Conservation (phyloP, 1,140 invertebrate species). For the Reticulitermes speratus region DNA sequence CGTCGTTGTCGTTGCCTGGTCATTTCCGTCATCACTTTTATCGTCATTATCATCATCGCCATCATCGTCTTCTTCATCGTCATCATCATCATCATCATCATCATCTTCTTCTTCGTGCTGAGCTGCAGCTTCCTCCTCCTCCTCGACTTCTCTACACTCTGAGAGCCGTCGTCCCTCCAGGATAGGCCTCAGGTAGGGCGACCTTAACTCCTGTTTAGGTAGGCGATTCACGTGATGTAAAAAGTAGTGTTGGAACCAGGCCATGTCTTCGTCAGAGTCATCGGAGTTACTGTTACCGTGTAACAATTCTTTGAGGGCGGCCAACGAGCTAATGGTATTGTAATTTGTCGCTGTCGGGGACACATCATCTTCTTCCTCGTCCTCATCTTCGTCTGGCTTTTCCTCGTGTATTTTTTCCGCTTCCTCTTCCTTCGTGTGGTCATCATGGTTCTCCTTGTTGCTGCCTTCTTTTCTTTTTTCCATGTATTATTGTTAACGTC, state of each 20-base stretch:
- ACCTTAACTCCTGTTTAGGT: conserved; percentile 44
- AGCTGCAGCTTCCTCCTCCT: conserved; percentile 58
- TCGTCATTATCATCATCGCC: background rate
- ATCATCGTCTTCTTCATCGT: conserved; percentile 7
- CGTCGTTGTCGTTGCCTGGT: background rate
- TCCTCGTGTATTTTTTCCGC: background rate
- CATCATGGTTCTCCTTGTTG: background rate
- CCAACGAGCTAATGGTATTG: conserved; percentile 65
- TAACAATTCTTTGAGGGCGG: conserved; percentile 65
- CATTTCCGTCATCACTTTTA: too few relatives aligned
- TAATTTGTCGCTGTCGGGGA: conserved; percentile 65
- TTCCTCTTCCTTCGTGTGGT: background rate
- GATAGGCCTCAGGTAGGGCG: conserved; percentile 54
- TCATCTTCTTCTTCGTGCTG: background rate
- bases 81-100: background rate
- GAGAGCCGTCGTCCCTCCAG: conserved; percentile 68
- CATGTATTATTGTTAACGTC: background rate
- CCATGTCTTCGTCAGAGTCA: conserved; percentile 61
- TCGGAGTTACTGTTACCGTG: conserved; percentile 53
- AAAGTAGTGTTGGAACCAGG: conserved; percentile 71
- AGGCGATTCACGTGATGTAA: conserved; percentile 67
- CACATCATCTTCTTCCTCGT: conserved; percentile 46
- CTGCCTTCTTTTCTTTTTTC: conserved; percentile 1
- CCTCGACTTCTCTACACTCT: conserved; percentile 78
- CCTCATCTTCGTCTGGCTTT: conserved; percentile 24